Conservation (phyloP, 2,797 vertebrate genomes). For the Valencia hispanica region DNA sequence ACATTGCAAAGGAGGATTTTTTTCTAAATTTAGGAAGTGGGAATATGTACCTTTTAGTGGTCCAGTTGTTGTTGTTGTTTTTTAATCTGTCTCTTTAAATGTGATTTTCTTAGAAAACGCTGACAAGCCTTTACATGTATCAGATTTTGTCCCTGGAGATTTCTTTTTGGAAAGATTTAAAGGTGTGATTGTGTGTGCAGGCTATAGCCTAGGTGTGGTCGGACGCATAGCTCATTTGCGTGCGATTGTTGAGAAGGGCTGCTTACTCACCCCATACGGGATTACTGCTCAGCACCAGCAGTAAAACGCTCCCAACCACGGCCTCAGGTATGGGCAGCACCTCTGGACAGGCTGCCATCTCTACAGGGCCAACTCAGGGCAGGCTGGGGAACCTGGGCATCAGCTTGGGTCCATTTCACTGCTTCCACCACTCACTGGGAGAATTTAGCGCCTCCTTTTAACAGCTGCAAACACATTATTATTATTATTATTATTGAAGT, state of each 20-base stretch:
- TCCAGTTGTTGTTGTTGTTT: too few relatives aligned
- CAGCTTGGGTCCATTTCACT: slow-evolving; percentile 69
- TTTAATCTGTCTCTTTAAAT: background rate
- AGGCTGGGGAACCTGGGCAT: slow-evolving; percentile 45
- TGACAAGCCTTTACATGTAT: slow-evolving; percentile 44
- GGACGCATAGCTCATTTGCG: slow-evolving; percentile 36
- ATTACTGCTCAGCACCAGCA: slow-evolving; percentile 71
- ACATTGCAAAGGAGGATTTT: background rate
- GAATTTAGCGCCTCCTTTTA: slow-evolving; percentile 18
- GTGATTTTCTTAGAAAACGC: slow-evolving; percentile 13
- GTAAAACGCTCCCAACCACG: slow-evolving; percentile 68
- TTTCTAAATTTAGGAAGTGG: background rate
- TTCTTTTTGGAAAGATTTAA: slow-evolving; percentile 21
- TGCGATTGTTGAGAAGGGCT: slow-evolving; percentile 44
- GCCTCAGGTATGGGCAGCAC: slow-evolving; percentile 56
- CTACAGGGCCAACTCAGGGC: slow-evolving; percentile 49
- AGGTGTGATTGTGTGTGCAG: slow-evolving; percentile 14
- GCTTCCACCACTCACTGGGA: slow-evolving; percentile 22
- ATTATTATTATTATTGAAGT: slow-evolving; percentile 14
- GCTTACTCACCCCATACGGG: slow-evolving; percentile 80
- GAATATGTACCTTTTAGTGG: background rate
- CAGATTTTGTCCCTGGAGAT: slow-evolving; percentile 13
- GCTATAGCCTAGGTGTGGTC: slow-evolving; percentile 51
- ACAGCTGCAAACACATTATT: slow-evolving; percentile 29
- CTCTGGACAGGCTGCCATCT: slow-evolving; percentile 63